These are phyloP conservation scores for Campylomormyrus tamandua DNA, from an alignment of 2,113 vertebrate genomes.

Conservation along the genomic window DNA sequence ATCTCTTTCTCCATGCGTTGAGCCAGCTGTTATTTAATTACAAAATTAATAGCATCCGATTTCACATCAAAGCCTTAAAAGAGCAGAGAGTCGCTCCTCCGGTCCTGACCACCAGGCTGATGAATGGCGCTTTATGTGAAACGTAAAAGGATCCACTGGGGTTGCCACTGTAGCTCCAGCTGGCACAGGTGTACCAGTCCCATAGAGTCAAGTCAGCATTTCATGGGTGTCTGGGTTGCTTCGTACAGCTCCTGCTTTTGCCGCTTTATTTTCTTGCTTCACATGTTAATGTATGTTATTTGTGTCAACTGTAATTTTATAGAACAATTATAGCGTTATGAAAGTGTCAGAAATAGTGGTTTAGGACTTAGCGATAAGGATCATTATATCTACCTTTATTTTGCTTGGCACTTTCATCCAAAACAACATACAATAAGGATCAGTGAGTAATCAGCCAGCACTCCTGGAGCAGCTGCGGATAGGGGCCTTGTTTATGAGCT, in stretches of 20 bases:
- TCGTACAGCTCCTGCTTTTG: neutral
- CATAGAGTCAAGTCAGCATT: neutral
- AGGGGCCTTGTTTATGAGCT: neutral
- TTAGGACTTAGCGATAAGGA: neutral
- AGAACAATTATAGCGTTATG: neutral
- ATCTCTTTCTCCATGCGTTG: constrained; percentile 26
- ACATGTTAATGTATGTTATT: neutral
- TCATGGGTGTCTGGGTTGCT: neutral
- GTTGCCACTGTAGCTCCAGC: neutral
- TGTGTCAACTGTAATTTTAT: neutral
- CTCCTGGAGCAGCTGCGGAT: neutral
- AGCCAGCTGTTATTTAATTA: constrained; percentile 22
- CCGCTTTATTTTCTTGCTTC: neutral
- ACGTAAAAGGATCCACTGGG: neutral
- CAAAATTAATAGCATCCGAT: constrained; percentile 16
- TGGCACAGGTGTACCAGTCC: neutral
- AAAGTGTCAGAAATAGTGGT: neutral
- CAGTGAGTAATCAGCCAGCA: neutral
- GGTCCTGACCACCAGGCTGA: neutral
- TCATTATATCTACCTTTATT: neutral
- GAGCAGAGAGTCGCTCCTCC: neutral
- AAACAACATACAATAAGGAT: neutral
- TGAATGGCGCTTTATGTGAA: neutral
- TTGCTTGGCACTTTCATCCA: neutral
- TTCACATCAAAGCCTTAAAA: neutral